Conservation (phyloP, 2,888 invertebrate genomes). For the Drosophila atripex region DNA sequence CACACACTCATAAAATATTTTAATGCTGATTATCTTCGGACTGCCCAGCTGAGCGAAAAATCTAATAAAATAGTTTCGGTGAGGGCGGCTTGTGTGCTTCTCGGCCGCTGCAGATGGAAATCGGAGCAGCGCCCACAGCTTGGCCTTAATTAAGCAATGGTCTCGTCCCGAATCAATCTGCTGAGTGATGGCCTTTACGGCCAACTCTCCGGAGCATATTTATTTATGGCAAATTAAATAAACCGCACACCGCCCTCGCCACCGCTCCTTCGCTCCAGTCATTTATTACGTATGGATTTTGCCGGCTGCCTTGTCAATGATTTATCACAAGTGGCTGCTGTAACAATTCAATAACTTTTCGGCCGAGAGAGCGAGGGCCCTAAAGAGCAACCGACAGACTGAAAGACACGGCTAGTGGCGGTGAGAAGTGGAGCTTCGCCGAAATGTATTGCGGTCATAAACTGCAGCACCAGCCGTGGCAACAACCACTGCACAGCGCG, state of each 20-base stretch:
- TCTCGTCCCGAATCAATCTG: slow-evolving; percentile 55
- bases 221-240: slow-evolving; percentile 65
- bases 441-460: slow-evolving; percentile 68
- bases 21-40: slow-evolving; percentile 71
- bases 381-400: slow-evolving; percentile 16
- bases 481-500: slow-evolving; percentile 31
- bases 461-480: slow-evolving; percentile 51
- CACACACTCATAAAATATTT: slow-evolving; percentile 32
- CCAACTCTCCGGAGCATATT: slow-evolving; percentile 36
- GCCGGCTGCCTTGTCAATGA: slow-evolving; percentile 53
- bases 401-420: slow-evolving; percentile 3
- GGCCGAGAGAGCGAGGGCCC: slow-evolving; percentile 41
- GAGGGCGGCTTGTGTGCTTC: slow-evolving; percentile 65
- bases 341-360: slow-evolving; percentile 73
- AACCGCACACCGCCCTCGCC: slow-evolving; percentile 36
- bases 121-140: slow-evolving; percentile 43
- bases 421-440: slow-evolving; percentile 23
- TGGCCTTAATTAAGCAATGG: slow-evolving; percentile 60
- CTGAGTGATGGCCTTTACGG: slow-evolving; percentile 35
- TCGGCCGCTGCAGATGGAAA: slow-evolving; percentile 37
- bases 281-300: slow-evolving; percentile 56
- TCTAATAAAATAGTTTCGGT: slow-evolving; percentile 66
- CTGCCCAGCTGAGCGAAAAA: slow-evolving; percentile 44
- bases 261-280: background rate
- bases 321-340: slow-evolving; percentile 68